phyloP scores from a whole-genome alignment of 2,113 vertebrate genomes.

The Hemibagrus wyckioides region DNA sequence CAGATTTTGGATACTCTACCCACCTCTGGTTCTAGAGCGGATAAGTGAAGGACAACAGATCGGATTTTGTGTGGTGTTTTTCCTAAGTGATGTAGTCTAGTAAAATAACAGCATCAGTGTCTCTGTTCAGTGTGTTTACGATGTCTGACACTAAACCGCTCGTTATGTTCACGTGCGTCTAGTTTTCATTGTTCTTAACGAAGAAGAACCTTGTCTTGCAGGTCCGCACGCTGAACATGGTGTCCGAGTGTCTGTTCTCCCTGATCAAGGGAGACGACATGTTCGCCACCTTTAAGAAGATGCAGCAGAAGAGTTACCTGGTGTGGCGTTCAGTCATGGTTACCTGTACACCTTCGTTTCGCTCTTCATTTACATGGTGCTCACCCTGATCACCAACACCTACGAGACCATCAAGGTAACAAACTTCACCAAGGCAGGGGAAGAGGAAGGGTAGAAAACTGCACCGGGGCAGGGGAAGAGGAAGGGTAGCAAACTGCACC shows the following conservation, averaged over 20 bases:
- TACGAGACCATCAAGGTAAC: conserved; percentile 94
- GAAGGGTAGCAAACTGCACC: not conserved
- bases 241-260: conserved; percentile 92
- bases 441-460: too few relatives aligned
- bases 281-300: conserved; percentile 90
- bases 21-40: not conserved
- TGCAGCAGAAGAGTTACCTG: conserved; percentile 89
- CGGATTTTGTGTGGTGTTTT: too few relatives aligned
- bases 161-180: not conserved
- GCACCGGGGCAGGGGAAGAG: too few relatives aligned
- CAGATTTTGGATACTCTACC: too few relatives aligned
- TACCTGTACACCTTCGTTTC: conserved; percentile 95
- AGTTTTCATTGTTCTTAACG: not conserved
- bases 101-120: not conserved
- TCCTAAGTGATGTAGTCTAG: too few relatives aligned
- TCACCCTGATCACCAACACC: conserved; percentile 92
- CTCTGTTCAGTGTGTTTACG: not conserved
- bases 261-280: conserved; percentile 96
- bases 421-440: not conserved
- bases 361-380: conserved; percentile 96
- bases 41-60: not conserved
- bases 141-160: not conserved
- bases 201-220: conserved; percentile 55
- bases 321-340: conserved; percentile 91
- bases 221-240: conserved; percentile 90